Percentiles rank a stretch among this genome's conserved stretches.
These are phyloP conservation scores for Cydia fagiglandana DNA, from an alignment of 1,140 invertebrate species.

Conservation along the genomic window DNA sequence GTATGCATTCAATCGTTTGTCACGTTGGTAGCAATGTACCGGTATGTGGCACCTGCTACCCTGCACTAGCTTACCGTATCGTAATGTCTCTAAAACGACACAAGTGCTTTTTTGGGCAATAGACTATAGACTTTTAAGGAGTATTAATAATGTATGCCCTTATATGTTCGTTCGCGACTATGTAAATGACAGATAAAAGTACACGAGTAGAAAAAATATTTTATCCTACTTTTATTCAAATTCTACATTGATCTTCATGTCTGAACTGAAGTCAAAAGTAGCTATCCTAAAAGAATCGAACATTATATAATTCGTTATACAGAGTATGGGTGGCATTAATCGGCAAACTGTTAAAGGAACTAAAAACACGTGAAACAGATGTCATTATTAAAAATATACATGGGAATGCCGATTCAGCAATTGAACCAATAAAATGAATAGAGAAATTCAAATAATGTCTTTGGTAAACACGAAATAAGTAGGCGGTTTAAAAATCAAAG, in stretches of 20 bases:
- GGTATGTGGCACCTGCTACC: no score
- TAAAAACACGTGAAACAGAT: constrained; percentile 39
- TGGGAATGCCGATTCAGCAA: constrained; percentile 41
- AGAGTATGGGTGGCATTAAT: neutral
- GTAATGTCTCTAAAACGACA: no score
- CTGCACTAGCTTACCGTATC: no score
- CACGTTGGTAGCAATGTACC: no score
- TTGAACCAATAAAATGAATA: constrained; percentile 44
- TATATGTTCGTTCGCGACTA: no score
- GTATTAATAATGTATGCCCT: no score
- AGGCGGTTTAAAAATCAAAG: constrained; percentile 54
- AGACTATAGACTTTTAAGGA: no score
- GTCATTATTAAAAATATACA: constrained; percentile 33
- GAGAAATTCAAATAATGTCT: constrained; percentile 48
- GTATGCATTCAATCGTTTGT: no score
- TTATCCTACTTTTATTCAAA: no score
- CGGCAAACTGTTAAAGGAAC: constrained; percentile 30
- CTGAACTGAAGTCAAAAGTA: neutral
- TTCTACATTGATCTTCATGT: neutral
- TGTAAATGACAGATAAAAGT: no score
- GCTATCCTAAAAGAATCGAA: neutral
- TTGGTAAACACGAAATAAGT: constrained; percentile 43
- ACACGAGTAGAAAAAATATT: no score
- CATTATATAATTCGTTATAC: neutral
- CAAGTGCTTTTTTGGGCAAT: no score